Evolutionary conservation across 2,113 vertebrate genomes (phyloP), one percentile per base, ranked within the genome.

Genomic region (Corythornis madagascariensis): DNA sequence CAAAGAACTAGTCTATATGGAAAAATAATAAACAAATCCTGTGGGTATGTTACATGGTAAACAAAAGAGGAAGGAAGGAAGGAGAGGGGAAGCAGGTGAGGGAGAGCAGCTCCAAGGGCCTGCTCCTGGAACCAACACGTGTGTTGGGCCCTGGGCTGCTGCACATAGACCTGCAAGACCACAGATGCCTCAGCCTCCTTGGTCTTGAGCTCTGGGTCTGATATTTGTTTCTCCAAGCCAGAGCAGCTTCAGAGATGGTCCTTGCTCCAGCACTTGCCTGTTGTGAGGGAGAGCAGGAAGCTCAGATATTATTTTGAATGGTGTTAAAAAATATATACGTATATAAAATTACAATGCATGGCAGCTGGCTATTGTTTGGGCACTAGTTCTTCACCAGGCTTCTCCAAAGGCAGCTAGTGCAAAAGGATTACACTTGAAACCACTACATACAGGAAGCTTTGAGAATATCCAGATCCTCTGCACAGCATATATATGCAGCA

Each of bases 1-100:
- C 97, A 98, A 98, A 98, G 96, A 97, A 86, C 98, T 98, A 98
- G 66, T 92, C 96, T 97, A 97, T 19, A 61, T 93, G 97, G 96
- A 94, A 96, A 95, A 94, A 94, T 91, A 97, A 94, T 94, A 96
- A 95, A 96, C 82, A 95, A 94, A 95, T 93, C 88, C 92, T 95
- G 65, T 75, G 91, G 90, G 89, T 96, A 95, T 96, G 96, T 93
- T 97, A 96, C 66, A 93, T 59, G 74, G 94, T 96, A 93, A 93
- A 90, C 76, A 92, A 92, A 53, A 48, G 45, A 47, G 47, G 9
- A 29, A 72, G 80, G 17, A 31, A 69, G 81, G 16, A 29, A 64
- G 55, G 38, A 73, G 56, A 78, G 28, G 11, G n/a, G 69, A 90
- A 85, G 63, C 33, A 71, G 82, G 81, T 48, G 81, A 92, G 83